These are phyloP conservation scores for Sardinella longiceps DNA, from an alignment of 2,797 vertebrate species.

Conservation along the genomic window DNA sequence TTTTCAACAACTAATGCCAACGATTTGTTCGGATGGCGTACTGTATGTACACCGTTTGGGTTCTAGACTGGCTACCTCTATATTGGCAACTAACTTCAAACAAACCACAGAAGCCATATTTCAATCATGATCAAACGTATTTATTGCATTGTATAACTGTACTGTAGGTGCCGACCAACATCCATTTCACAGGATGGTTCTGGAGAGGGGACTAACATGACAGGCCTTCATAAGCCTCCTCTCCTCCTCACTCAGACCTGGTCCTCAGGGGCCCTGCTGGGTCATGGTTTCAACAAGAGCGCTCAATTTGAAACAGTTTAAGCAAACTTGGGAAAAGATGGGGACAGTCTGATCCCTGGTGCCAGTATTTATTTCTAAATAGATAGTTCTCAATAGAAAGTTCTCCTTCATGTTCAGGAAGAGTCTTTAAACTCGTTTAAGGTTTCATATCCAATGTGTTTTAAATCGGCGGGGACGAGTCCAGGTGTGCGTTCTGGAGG, in stretches of 20 bases:
- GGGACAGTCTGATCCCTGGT: no score
- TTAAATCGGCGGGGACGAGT: background rate
- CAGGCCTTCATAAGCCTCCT: slow-evolving; percentile 62
- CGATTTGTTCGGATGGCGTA: no score
- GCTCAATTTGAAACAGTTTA: background rate
- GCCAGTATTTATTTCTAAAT: no score
- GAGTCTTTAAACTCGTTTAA: no score
- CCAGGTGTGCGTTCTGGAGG: background rate
- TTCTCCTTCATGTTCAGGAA: no score
- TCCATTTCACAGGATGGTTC: slow-evolving; percentile 74
- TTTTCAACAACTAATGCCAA: no score
- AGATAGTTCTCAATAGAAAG: no score
- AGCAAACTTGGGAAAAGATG: background rate
- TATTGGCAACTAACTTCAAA: background rate
- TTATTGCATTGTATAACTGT: slow-evolving; percentile 71
- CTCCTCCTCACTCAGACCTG: slow-evolving; percentile 43
- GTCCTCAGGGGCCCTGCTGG: slow-evolving; percentile 31
- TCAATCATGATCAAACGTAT: slow-evolving; percentile 67
- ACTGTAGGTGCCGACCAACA: slow-evolving; percentile 67
- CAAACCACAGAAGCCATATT: background rate
- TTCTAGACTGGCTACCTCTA: no score
- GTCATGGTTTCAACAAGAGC: background rate
- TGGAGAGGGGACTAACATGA: slow-evolving; percentile 62
- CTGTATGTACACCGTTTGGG: no score
- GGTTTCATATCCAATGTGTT: background rate